Conservation (phyloP, 1,140 invertebrate species). For the Ctenoplectra terminalis region DNA sequence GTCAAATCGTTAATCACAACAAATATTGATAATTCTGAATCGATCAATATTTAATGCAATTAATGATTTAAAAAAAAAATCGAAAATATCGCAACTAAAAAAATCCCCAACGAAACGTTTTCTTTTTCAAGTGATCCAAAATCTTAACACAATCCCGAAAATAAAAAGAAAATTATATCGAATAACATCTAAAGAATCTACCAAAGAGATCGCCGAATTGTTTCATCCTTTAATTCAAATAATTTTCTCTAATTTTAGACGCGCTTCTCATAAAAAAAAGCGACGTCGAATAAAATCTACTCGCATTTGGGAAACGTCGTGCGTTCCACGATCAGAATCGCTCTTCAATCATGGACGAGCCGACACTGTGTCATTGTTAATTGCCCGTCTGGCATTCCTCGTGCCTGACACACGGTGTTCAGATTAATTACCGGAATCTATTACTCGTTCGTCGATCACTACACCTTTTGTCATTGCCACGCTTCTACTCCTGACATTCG, state of each 20-base stretch:
- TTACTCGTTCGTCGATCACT: slow-evolving; percentile 52
- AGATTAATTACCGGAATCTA: slow-evolving; percentile 66
- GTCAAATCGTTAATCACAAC: no score
- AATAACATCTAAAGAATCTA: no score
- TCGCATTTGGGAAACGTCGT: not conserved
- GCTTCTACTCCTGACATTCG: not conserved
- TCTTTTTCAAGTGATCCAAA: no score
- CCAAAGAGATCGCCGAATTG: not conserved
- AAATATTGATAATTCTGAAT: no score
- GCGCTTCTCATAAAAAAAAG: not conserved
- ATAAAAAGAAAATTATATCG: no score
- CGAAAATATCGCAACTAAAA: no score
- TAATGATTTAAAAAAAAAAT: no score
- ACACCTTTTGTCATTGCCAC: slow-evolving; percentile 38
- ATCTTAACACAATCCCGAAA: no score
- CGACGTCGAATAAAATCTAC: slow-evolving; percentile 4
- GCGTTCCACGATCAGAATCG: slow-evolving; percentile 18
- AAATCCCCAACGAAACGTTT: no score
- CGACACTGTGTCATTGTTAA: slow-evolving; percentile 56
- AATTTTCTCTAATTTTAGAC: no score
- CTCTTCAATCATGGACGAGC: slow-evolving; percentile 50
- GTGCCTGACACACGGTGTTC: slow-evolving; percentile 51
- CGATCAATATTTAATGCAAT: no score
- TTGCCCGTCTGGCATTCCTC: slow-evolving; percentile 50
- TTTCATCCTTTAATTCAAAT: not conserved